Evolutionary conservation across 1,140 invertebrate species (phyloP).

Genomic region (Calliopsis andreniformis): DNA sequence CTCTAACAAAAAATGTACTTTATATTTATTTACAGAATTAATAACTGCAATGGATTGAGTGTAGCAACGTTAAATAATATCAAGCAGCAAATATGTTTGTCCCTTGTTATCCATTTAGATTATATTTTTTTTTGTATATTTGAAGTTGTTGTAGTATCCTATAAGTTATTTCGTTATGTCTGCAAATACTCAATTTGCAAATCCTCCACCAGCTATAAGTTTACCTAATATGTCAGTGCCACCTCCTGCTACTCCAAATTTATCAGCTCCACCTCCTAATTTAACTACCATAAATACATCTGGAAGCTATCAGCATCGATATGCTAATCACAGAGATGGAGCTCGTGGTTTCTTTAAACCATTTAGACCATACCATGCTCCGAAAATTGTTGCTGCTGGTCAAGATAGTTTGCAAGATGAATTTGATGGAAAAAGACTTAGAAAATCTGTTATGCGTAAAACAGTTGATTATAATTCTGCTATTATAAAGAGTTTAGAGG

Average conservation of each 20-base stretch:
- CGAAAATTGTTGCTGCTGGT: conserved; percentile 75
- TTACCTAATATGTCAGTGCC: conserved; percentile 81
- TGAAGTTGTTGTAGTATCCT: conserved; percentile 30
- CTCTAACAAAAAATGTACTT: not conserved
- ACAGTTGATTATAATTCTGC: conserved; percentile 99
- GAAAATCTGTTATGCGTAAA: conserved; percentile 98
- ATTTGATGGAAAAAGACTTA: conserved; percentile 96
- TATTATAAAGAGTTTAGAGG: conserved; percentile 95
- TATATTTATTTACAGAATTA: conserved; percentile 52
- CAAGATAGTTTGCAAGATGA: conserved; percentile 85
- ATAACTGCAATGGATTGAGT: conserved; percentile 33
- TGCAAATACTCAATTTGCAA: conserved; percentile 75
- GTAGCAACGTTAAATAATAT: not conserved
- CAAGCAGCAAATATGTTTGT: conserved; percentile 38
- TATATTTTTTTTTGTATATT: conserved; percentile 37
- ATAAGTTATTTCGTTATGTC: conserved; percentile 68
- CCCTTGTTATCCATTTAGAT: conserved; percentile 25
- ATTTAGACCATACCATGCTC: conserved; percentile 80
- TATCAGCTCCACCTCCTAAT: conserved; percentile 78
- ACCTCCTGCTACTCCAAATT: conserved; percentile 76
- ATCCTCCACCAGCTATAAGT: conserved; percentile 76
- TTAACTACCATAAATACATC: conserved; percentile 78
- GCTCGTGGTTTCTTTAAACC: conserved; percentile 79
- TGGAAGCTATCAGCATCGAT: conserved; percentile 76
- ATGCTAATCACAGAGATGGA: conserved; percentile 75